Percentiles rank a stretch among this genome's conserved stretches.
phyloP scores from a whole-genome alignment of 2,113 vertebrate species.

The Orthonyx spaldingii region DNA sequence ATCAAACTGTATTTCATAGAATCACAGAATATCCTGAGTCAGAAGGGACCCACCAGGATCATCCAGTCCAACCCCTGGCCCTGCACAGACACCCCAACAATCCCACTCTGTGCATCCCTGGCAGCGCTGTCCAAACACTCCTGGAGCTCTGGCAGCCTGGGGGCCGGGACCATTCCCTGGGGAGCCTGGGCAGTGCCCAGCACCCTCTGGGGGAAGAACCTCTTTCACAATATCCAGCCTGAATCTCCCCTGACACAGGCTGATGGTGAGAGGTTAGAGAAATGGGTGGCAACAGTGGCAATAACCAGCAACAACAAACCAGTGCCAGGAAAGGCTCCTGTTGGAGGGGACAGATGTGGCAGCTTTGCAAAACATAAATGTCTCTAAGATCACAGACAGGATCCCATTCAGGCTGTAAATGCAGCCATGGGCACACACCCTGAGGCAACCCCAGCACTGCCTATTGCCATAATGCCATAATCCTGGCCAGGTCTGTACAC shows the following conservation, averaged over 20 bases:
- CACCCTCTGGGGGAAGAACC: neutral
- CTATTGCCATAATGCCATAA: no score
- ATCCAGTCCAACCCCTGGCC: fast-evolving
- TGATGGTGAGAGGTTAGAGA: neutral
- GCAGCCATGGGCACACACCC: neutral
- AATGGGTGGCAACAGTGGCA: neutral
- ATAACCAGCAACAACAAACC: neutral
- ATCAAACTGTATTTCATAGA: neutral
- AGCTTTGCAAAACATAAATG: neutral
- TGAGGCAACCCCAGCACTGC: neutral
- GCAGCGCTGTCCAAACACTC: fast-evolving
- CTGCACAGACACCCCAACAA: neutral
- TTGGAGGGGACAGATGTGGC: neutral
- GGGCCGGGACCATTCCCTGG: neutral
- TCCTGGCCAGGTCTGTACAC: neutral
- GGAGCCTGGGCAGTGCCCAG: neutral
- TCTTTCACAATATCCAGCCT: neutral
- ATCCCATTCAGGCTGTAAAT: neutral
- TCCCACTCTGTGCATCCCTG: neutral
- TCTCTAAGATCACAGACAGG: neutral
- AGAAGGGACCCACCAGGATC: neutral
- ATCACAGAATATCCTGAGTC: neutral
- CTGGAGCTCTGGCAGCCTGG: neutral
- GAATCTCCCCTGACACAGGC: fast-evolving
- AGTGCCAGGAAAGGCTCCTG: neutral